Evolutionary conservation across 1,140 invertebrate genomes (phyloP).

Genomic region (Forficula auricularia): DNA sequence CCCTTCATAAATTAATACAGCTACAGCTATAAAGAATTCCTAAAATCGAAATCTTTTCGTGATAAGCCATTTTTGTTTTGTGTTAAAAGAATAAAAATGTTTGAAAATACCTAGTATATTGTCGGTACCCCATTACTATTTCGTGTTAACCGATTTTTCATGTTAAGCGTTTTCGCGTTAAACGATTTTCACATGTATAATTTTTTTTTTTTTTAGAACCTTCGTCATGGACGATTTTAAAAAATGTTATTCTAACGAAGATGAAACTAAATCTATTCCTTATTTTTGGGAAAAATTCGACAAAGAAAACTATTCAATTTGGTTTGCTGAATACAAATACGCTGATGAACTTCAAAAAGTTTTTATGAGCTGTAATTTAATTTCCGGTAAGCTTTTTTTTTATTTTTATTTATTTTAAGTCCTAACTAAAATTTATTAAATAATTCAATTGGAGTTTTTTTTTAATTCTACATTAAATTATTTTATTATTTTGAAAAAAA

Average conservation of each 20-base stretch:
- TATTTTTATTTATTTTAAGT: slow-evolving; percentile 13
- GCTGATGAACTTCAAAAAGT: slow-evolving; percentile 77
- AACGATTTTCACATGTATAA: too few species aligned
- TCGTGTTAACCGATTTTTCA: too few species aligned
- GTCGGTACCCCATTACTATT: too few species aligned
- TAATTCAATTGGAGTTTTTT: slow-evolving; percentile 25
- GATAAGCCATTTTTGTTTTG: too few species aligned
- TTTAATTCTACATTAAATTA: too few species aligned
- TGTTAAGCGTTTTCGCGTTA: too few species aligned
- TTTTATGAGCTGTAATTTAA: slow-evolving; percentile 93
- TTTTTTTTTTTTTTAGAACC: slow-evolving; percentile 35
- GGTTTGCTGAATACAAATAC: slow-evolving; percentile 95
- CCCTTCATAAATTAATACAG: too few species aligned
- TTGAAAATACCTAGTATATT: too few species aligned
- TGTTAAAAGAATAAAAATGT: too few species aligned
- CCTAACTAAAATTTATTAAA: slow-evolving; percentile 15
- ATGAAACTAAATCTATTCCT: slow-evolving; percentile 79
- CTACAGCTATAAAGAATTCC: too few species aligned
- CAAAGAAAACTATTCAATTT: slow-evolving; percentile 89
- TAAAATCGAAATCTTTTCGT: too few species aligned
- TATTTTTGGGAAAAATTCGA: slow-evolving; percentile 99
- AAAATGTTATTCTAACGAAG: slow-evolving; percentile 91
- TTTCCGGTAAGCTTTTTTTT: slow-evolving; percentile 63
- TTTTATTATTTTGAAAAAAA: too few species aligned
- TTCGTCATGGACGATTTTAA: slow-evolving; percentile 98